phyloP scores from a whole-genome alignment of 2,888 invertebrate genomes.

The Spodoptera littoralis region DNA sequence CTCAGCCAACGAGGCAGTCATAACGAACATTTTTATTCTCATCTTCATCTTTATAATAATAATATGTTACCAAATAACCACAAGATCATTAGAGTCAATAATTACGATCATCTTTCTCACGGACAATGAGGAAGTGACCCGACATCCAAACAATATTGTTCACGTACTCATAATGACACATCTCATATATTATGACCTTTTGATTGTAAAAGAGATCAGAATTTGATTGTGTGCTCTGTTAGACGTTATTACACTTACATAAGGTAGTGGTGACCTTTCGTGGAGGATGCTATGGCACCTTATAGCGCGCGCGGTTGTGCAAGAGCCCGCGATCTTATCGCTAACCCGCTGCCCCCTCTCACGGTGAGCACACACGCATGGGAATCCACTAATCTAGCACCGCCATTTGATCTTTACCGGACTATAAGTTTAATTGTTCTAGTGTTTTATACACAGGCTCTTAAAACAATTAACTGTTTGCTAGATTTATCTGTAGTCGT shows the following conservation, averaged over 20 bases:
- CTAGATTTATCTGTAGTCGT: too few relatives aligned
- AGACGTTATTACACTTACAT: conserved; percentile 68
- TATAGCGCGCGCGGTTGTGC: conserved; percentile 70
- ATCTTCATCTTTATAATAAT: too few relatives aligned
- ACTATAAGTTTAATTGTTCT: conserved; percentile 9
- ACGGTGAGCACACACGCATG: conserved; percentile 47
- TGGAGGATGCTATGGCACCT: conserved; percentile 79
- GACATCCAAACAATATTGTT: background rate
- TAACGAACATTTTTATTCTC: too few relatives aligned
- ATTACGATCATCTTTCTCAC: background rate
- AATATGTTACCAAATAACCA: too few relatives aligned
- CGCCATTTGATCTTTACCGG: conserved; percentile 39
- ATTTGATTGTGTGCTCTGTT: conserved; percentile 40
- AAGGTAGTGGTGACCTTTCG: conserved; percentile 80
- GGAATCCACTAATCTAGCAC: conserved; percentile 21
- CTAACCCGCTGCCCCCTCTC: conserved; percentile 66
- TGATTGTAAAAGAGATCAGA: conserved; percentile 37
- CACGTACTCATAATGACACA: conserved; percentile 16
- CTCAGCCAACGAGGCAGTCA: too few relatives aligned
- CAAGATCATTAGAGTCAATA: too few relatives aligned
- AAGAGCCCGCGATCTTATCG: conserved; percentile 72
- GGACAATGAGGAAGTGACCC: conserved; percentile 6
- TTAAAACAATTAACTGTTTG: too few relatives aligned
- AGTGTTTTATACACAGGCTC: too few relatives aligned
- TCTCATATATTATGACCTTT: conserved; percentile 20